Evolutionary conservation across 2,888 invertebrate species (phyloP), one percentile per base, ranked within the genome.

Genomic region (Morpho deidamia): DNA sequence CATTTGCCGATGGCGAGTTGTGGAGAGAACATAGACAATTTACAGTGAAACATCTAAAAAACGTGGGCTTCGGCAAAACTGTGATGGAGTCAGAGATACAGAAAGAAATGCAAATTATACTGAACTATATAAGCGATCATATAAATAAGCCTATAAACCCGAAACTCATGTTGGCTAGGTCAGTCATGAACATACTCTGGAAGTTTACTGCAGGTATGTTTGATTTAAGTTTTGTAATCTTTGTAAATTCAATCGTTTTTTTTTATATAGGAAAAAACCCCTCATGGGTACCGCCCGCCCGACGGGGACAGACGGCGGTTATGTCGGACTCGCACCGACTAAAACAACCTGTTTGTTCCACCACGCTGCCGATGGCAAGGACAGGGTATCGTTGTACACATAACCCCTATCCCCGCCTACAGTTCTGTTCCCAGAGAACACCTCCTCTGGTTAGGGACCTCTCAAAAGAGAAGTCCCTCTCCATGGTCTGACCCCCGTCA

Each of bases 101-200:
- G 14, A 79, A 83, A 9, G 94, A 94, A 76, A 83, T 93, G 11
- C 64, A 67, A 2, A 82, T 81, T 44, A 81, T 94, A 35, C 71
- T 94, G 1, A 71, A 83, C 10, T 76, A 76, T 64, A 89, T 89
- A 44, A 73, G 69, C 37, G 70, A 61, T 11, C 76, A 74, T 53
- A 70, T 60, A 23, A 57, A 61, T 32, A 71, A 62, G 60, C 77
- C 91, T 0, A 81, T 94, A 0, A 75, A 76, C 40, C 87, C 92
- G 61, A 87, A 90, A 57, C 78, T 75, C 11, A 77, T 87, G 1
- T 91, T 94, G 46, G 92, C 93, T 56, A 79, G 92, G 33, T 90
- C 93, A 0, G 92, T 94, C 1, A 77, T 95, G 58, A 95, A 95
- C 73, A 90, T 92, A 0, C 72, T 95, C 10, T 95, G 95, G 95